Conservation (phyloP, 1,140 invertebrate genomes). For the Hesperophylax magnus region DNA sequence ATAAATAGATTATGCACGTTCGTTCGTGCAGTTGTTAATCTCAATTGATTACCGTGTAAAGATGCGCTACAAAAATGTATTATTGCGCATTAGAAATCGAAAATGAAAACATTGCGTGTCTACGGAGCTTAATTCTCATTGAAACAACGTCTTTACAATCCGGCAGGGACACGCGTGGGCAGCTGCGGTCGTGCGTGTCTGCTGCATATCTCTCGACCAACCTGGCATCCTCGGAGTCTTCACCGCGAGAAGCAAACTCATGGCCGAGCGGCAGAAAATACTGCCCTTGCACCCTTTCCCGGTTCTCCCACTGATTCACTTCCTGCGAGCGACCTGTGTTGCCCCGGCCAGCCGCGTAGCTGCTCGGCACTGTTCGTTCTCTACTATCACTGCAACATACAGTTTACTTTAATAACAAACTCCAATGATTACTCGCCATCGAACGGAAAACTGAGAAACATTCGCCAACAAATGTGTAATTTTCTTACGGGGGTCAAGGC, state of each 20-base stretch:
- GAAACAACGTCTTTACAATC: constrained; percentile 1
- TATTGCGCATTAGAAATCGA: not conserved
- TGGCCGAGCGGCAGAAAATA: not conserved
- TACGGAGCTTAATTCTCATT: not conserved
- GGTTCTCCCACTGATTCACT: not conserved
- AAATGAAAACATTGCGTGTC: constrained; percentile 6
- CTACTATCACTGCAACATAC: not conserved
- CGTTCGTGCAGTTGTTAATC: too few relatives aligned
- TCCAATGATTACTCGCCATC: not conserved
- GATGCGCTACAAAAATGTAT: too few relatives aligned
- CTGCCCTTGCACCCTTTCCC: not conserved
- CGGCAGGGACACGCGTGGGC: constrained; percentile 20
- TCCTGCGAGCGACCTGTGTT: not conserved
- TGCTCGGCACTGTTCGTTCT: not conserved
- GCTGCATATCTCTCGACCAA: not conserved
- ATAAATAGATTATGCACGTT: too few relatives aligned
- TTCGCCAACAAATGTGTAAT: not conserved
- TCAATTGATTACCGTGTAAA: too few relatives aligned
- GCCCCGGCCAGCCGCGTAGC: not conserved
- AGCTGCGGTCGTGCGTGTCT: not conserved
- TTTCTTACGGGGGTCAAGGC: not conserved
- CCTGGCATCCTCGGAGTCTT: not conserved
- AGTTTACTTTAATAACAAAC: constrained; percentile 9
- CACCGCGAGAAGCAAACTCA: not conserved
- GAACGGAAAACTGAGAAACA: not conserved